Percentiles rank a stretch among this genome's conserved stretches.
Evolutionary conservation across 1,140 invertebrate species (phyloP).

Genomic region (Stenopsyche tienmushanensis): DNA sequence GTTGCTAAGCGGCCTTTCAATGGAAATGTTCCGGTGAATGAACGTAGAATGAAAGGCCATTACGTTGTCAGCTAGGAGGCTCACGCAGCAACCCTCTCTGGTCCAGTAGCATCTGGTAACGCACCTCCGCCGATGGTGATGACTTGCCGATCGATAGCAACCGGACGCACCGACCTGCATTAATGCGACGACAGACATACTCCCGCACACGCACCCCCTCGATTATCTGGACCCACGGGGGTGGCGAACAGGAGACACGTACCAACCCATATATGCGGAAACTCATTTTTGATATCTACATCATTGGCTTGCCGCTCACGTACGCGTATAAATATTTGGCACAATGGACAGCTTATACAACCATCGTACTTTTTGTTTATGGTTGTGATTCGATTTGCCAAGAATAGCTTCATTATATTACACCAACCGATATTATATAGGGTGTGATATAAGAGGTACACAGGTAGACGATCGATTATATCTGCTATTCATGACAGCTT

Average conservation of each 20-base stretch:
- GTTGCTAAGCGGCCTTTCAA: conserved; percentile 40
- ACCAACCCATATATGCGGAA: not conserved
- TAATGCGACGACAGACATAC: conserved; percentile 14
- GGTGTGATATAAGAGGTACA: too few species aligned
- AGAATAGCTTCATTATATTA: too few species aligned
- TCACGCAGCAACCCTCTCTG: conserved; percentile 18
- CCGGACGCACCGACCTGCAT: conserved; percentile 16
- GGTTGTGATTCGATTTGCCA: too few species aligned
- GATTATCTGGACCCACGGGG: not conserved
- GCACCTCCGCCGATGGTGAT: not conserved
- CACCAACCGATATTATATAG: too few species aligned
- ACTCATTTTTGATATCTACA: not conserved
- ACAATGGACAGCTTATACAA: not conserved
- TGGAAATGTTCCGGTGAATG: conserved; percentile 39
- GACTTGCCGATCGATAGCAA: conserved; percentile 16
- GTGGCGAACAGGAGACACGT: too few species aligned
- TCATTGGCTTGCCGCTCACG: not conserved
- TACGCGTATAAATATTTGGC: not conserved
- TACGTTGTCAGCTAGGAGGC: conserved; percentile 23
- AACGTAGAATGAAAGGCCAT: conserved; percentile 35
- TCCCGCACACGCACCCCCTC: not conserved
- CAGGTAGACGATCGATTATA: too few species aligned
- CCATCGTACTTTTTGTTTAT: too few species aligned
- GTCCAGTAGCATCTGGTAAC: conserved; percentile 11
- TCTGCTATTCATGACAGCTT: too few species aligned